Conservation (phyloP, 1,140 invertebrate genomes). For the Medauroidea extradentata region DNA sequence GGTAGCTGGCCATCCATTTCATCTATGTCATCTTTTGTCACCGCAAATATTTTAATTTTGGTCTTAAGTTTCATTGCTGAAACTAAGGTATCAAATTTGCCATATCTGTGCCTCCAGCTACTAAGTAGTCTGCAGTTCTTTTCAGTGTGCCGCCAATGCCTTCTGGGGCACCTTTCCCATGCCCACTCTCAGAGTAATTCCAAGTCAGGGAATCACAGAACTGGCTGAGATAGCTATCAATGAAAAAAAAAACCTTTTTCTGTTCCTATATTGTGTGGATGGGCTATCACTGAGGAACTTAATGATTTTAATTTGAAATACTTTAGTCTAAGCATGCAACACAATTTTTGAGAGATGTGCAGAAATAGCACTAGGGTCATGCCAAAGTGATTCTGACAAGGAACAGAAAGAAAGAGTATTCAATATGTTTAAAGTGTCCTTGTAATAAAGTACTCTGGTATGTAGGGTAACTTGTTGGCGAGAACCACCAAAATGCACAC, state of each 20-base stretch:
- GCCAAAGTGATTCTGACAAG: too few species aligned
- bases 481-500: slow-evolving; percentile 7
- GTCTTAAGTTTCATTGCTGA: too few species aligned
- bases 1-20: too few species aligned
- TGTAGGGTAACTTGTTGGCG: slow-evolving; percentile 8
- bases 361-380: too few species aligned
- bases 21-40: too few species aligned
- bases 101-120: slow-evolving; percentile 20
- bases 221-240: too few species aligned
- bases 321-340: background rate
- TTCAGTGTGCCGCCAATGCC: slow-evolving; percentile 42
- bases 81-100: background rate
- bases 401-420: too few species aligned
- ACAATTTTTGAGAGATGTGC: too few species aligned
- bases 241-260: background rate
- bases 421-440: too few species aligned
- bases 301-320: background rate
- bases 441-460: background rate
- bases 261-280: slow-evolving; percentile 5
- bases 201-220: slow-evolving; percentile 20
- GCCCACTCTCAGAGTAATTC: slow-evolving; percentile 34
- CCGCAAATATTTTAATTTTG: too few species aligned
- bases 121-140: slow-evolving; percentile 32
- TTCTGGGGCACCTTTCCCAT: slow-evolving; percentile 37
- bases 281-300: background rate